Base-by-base conservation (phyloP, 2,888 invertebrate species). In the Drosophila greeni region DNA sequence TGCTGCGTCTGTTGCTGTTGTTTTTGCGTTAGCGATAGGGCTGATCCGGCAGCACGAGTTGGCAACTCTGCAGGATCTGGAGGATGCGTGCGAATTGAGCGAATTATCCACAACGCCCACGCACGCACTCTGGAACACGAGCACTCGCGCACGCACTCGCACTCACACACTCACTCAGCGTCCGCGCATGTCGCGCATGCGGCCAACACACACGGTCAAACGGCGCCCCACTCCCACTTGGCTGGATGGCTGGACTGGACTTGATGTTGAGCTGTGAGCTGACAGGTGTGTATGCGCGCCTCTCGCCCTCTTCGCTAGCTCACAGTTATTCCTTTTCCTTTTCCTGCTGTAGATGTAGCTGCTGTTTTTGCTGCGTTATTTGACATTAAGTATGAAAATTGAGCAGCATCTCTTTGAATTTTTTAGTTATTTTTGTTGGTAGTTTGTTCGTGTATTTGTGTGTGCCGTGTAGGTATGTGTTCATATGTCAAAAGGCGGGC, bases 181-280 rank as follows among this genome's bases (percentile, higher is more conserved):
- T 67, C 65, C 66, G 67, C 62, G 82, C 80, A 74, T 81, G 82
- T 57, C 84, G 80, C 84, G 72, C 84, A 78, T 76, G 78, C 84
- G 84, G 71, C 57, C 66, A 74, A 66, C 72, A 79, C 81, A 77
- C 56, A 72, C 57, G 62, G 54, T 37, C 20, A 36, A 40, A 40
- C 60, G 53, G 40, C 51, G 51, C 26, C 16, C 45, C 45, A 47
- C 45, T 33, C 59, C 60, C 60, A 20, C 55, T 18, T 14, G 36
- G 14, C 33, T 49, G 14, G 51, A 20, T 51, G 45, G 45, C 18
- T 54, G 55, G 47, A 24, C 40, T n/a, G n/a, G 42, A n/a, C n/a
- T 12, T 34, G 45, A 29, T 45, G 18, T 18, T 45, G 45, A 20
- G 45, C 45, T 47, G 29, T 20, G 45, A 31, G 45, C 45, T 45